A percentile compares a stretch with the other conserved stretches of the same genome.
Evolutionary conservation across 2,113 vertebrate genomes (phyloP).

Genomic region (Salvator merianae): DNA sequence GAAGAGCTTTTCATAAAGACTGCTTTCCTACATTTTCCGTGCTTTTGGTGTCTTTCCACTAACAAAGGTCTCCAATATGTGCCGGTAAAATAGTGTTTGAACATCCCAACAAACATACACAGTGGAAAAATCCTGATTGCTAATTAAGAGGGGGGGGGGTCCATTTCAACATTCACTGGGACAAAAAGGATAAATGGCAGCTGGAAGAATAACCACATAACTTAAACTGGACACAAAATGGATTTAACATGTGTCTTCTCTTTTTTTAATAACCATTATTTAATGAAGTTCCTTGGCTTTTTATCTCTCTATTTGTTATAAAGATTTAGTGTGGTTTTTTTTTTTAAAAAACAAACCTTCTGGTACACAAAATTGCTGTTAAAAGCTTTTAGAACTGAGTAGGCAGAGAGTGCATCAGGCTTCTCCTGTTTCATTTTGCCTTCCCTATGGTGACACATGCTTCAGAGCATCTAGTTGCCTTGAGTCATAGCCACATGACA

Average conservation of each 20-base stretch:
- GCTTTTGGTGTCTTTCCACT: not conserved
- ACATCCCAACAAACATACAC: not conserved
- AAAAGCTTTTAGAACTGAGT: slow-evolving; percentile 36
- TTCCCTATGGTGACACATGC: slow-evolving; percentile 43
- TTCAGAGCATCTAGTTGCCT: slow-evolving; percentile 50
- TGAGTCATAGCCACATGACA: slow-evolving; percentile 43
- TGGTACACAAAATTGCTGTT: slow-evolving; percentile 16
- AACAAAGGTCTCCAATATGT: not conserved
- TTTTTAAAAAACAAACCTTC: not conserved
- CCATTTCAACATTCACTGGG: too few species aligned
- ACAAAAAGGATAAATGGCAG: not conserved
- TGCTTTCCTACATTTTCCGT: not conserved
- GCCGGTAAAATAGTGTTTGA: not conserved
- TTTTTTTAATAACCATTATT: not conserved
- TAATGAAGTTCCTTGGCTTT: not conserved
- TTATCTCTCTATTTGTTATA: not conserved
- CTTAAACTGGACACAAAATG: not conserved
- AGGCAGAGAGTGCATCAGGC: slow-evolving; percentile 50
- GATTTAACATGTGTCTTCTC: not conserved
- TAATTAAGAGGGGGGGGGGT: not conserved
- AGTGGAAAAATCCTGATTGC: not conserved
- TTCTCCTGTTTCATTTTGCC: slow-evolving; percentile 40
- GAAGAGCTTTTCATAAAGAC: not conserved
- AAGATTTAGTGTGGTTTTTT: rapidly evolving
- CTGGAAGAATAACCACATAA: not conserved